Base-by-base conservation (phyloP, 2,797 vertebrate species). In the Pteronotus mesoamericanus region DNA sequence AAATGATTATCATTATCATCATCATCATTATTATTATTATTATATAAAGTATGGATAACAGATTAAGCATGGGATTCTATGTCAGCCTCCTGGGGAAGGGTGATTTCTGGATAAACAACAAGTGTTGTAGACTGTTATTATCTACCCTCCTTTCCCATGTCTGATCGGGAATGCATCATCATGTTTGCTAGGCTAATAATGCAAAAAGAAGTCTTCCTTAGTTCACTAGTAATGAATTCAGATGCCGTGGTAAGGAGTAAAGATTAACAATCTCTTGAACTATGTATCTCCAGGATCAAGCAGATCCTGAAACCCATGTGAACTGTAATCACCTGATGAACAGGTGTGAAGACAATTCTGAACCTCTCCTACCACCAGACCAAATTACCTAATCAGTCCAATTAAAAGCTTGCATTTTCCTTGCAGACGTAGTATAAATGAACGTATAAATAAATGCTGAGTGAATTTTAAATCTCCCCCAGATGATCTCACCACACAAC, bases 21-120 rank as follows among this genome's bases (percentile, higher is more conserved):
- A 95, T 89, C 57, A 97, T 96, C 61, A 95, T 91, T 72, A 94
- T 48, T 44, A 72, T 93, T 95, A 89, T 93, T 92, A 92, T 96
- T 95, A 96, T 42, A 94, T 92, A 91, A 96, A 96, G 93, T 92
- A 95, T 79, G 97, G 87, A 96, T 95, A 87, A 86, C 80, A 95
- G 94, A 82, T 94, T 94, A 96, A 97, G 85, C 87, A 97, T 93
- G 55, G 96, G 94, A 96, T 96, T 96, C 85, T 79, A 96, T 39
- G 83, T 93, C 96, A 96, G 11, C 96, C 96, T 96, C 74, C 51
- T 85, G 32, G 82, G 57, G 95, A 95, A 94, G 86, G 91, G 86
- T 94, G 96, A 96, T 97, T 94, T 95, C 96, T 93, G 87, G 96
- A 97, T 97, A 97, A 98, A 97, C 89, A 97, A 75, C 74, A 94